Percentiles rank a stretch among this genome's conserved stretches.
Conservation (phyloP, 53 echinoderm and acorn worm species). For the Luidia sarsii region DNA sequence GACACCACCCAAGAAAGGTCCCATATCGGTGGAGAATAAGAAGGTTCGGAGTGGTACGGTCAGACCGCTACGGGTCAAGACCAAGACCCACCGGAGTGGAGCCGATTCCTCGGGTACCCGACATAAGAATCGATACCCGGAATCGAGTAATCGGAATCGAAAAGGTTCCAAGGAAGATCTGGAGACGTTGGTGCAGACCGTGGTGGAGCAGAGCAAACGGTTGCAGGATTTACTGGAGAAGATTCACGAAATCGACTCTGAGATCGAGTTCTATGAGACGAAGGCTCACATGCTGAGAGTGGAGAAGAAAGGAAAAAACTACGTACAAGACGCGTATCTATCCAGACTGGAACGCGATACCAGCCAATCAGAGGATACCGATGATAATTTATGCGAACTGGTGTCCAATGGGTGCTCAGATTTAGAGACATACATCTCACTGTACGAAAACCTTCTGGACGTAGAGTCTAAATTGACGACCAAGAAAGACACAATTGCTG, state of each 20-base stretch:
- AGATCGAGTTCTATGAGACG: slow-evolving; percentile 92
- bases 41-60: slow-evolving; percentile 9
- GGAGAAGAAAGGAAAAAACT: slow-evolving; percentile 85
- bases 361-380: slow-evolving; percentile 64
- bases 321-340: slow-evolving; percentile 93
- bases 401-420: slow-evolving; percentile 28
- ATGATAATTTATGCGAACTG: slow-evolving; percentile 57
- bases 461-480: slow-evolving; percentile 44
- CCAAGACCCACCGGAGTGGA: background rate
- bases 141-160: slow-evolving; percentile 6
- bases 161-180: slow-evolving; percentile 29
- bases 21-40: slow-evolving; percentile 8
- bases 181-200: slow-evolving; percentile 64
- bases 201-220: slow-evolving; percentile 79
- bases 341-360: slow-evolving; percentile 30
- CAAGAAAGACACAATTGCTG: slow-evolving; percentile 26
- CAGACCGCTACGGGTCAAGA: slow-evolving; percentile 17
- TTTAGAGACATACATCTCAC: slow-evolving; percentile 57
- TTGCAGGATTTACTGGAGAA: slow-evolving; percentile 75
- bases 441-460: slow-evolving; percentile 46
- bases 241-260: slow-evolving; percentile 72
- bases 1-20: background rate
- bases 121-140: background rate
- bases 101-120: slow-evolving; percentile 2
- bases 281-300: slow-evolving; percentile 75